Conservation (phyloP, 2,888 invertebrate species). For the Cotesia congregata region DNA sequence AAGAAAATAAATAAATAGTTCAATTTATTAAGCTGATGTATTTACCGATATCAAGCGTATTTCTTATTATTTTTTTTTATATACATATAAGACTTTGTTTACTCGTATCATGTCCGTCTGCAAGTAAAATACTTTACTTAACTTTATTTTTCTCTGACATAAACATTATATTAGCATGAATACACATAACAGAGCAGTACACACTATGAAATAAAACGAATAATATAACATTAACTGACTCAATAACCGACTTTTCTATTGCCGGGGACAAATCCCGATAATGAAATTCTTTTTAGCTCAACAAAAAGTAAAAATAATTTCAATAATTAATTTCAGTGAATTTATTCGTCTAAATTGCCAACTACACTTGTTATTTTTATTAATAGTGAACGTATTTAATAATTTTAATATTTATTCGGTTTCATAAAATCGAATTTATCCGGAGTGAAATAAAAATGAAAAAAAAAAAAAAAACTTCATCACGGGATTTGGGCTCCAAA, state of each 20-base stretch:
- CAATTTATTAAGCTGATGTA: neutral
- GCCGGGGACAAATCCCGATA: neutral
- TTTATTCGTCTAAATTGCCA: conserved; percentile 14
- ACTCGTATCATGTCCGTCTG: neutral
- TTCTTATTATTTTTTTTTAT: too few species aligned
- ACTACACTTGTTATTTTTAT: conserved; percentile 6
- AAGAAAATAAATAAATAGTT: neutral
- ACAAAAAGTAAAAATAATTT: neutral
- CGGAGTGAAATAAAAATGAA: conserved; percentile 30
- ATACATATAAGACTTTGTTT: neutral
- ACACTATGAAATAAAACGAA: too few species aligned
- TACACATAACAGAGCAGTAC: neutral
- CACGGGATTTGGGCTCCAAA: too few species aligned
- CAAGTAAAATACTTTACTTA: neutral
- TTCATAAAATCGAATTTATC: conserved; percentile 28
- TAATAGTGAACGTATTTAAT: conserved; percentile 31
- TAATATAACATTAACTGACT: neutral
- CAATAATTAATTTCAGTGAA: conserved; percentile 1
- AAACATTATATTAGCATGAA: neutral
- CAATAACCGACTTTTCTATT: neutral
- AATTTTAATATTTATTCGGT: conserved; percentile 52
- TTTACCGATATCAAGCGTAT: neutral
- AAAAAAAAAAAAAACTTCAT: conserved; percentile 35
- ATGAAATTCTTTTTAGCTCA: neutral
- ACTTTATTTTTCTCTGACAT: neutral